phyloP scores from a whole-genome alignment of 2,888 invertebrate genomes.

The Eudasyphora cyanicolor region DNA sequence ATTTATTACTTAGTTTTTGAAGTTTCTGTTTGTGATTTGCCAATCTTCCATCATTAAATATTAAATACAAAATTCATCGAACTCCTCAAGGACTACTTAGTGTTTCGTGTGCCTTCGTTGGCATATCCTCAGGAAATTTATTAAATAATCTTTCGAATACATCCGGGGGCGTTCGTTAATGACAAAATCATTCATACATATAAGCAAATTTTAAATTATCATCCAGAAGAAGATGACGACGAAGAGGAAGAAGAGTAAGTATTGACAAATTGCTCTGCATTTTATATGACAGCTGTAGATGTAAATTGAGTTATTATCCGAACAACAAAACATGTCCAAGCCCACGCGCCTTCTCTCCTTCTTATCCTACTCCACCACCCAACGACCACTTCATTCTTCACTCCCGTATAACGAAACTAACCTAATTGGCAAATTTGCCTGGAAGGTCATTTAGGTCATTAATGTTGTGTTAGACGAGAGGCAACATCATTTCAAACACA shows the following conservation, averaged over 20 bases:
- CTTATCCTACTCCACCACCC: not conserved
- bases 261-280: not conserved
- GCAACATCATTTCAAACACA: not conserved
- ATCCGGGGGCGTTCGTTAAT: not conserved
- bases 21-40: too few relatives aligned
- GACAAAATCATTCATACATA: not conserved
- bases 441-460: slow-evolving; percentile 9
- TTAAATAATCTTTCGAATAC: not conserved
- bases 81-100: not conserved
- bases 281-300: not conserved
- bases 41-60: too few relatives aligned
- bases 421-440: not conserved
- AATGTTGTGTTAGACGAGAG: not conserved
- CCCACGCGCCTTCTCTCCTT: not conserved
- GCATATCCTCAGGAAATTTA: not conserved
- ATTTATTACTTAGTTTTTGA: too few relatives aligned
- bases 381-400: not conserved
- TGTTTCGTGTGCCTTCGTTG: too few relatives aligned
- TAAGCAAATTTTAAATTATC: not conserved
- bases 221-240: not conserved
- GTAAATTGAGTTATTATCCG: slow-evolving; percentile 1
- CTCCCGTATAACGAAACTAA: too few relatives aligned
- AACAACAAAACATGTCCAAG: not conserved
- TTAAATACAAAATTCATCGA: too few relatives aligned
- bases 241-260: too few relatives aligned